These are phyloP conservation scores for Troides oblongomaculatus DNA, from an alignment of 2,888 invertebrate species.

Conservation along the genomic window DNA sequence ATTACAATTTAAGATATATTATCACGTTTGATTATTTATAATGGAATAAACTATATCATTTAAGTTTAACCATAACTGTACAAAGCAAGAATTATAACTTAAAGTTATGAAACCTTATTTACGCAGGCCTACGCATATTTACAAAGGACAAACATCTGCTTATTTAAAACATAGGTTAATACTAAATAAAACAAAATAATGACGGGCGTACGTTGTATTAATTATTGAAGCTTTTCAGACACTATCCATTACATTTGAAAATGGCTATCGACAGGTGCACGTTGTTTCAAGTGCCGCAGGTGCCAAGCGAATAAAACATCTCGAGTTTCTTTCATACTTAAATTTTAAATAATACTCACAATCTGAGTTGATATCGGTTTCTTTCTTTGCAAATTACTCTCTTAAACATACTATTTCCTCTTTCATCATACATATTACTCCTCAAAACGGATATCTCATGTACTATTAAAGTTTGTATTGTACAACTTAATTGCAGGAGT, in stretches of 20 bases:
- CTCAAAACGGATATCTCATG: background rate
- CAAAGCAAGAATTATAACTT: too few species aligned
- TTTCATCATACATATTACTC: background rate
- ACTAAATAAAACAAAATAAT: background rate
- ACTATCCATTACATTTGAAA: constrained; percentile 9
- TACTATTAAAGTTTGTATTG: too few species aligned
- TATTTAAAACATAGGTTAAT: background rate
- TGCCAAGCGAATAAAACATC: constrained; percentile 4
- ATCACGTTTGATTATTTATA: too few species aligned
- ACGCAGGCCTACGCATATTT: background rate
- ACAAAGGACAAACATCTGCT: background rate
- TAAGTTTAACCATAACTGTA: too few species aligned
- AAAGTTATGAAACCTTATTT: too few species aligned
- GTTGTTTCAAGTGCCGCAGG: constrained; percentile 5
- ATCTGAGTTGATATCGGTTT: background rate
- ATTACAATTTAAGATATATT: too few species aligned
- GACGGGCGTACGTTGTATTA: constrained; percentile 4
- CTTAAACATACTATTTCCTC: background rate
- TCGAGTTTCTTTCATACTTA: background rate
- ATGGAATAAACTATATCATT: too few species aligned
- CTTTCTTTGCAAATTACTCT: background rate
- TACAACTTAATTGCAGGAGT: too few species aligned
- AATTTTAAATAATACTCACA: constrained; percentile 16
- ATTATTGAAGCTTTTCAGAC: constrained; percentile 5
- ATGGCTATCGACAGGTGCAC: constrained; percentile 1